These are phyloP conservation scores for Myotis brandtii DNA, from an alignment of 2,113 vertebrate species.

Conservation along the genomic window DNA sequence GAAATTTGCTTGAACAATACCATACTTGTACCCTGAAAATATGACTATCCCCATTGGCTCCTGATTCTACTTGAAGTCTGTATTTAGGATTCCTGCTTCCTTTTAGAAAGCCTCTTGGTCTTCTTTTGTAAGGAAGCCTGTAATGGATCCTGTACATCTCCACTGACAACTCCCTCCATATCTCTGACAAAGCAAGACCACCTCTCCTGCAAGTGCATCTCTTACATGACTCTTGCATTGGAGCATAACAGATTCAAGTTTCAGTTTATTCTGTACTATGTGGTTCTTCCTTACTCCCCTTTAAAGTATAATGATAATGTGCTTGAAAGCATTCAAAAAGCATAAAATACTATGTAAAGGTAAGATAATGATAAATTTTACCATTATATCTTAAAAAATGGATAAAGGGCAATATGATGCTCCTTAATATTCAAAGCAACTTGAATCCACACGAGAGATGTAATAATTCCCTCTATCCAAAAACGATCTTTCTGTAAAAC, in stretches of 20 bases:
- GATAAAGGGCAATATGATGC: conserved; percentile 32
- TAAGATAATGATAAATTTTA: conserved; percentile 59
- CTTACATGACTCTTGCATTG: conserved; percentile 37
- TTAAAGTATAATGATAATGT: conserved; percentile 43
- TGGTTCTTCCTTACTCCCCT: conserved; percentile 39
- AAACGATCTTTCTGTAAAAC: conserved; percentile 66
- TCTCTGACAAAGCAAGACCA: conserved; percentile 49
- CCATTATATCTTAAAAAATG: conserved; percentile 59
- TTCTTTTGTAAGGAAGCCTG: conserved; percentile 5
- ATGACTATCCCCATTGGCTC: background rate
- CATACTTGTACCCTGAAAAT: background rate
- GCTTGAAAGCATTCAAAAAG: conserved; percentile 59
- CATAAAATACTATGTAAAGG: conserved; percentile 17
- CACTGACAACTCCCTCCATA: background rate
- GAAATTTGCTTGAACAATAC: conserved; percentile 39
- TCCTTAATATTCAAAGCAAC: conserved; percentile 56
- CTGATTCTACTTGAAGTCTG: background rate
- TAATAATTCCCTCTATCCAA: conserved; percentile 38
- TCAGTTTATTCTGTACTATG: conserved; percentile 52
- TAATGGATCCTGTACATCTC: conserved; percentile 31
- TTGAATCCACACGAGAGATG: conserved; percentile 46
- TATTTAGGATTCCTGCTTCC: conserved; percentile 23
- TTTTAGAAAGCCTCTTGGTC: conserved; percentile 1
- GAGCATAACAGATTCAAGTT: conserved; percentile 50
- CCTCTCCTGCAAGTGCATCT: conserved; percentile 23